Evolutionary conservation across 2,113 vertebrate species (phyloP).

Genomic region (Sterrhoptilus dennistouni): DNA sequence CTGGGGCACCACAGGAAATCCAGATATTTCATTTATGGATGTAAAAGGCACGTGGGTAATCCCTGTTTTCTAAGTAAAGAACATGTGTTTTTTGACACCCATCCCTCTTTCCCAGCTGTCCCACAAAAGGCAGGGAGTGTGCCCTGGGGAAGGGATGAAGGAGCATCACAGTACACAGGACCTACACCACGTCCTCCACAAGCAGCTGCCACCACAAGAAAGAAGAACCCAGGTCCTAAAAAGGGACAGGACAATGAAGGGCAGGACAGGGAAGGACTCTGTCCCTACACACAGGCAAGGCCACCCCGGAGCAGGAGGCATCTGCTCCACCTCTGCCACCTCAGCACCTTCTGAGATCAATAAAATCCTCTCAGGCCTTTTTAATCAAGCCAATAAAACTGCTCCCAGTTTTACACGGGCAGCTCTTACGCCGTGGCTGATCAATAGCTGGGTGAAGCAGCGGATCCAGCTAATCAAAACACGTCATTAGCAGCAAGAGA

Average conservation of each 20-base stretch:
- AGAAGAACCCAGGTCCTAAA: background rate
- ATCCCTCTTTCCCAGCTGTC: background rate
- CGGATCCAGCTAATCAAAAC: background rate
- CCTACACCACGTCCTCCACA: background rate
- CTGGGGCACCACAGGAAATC: background rate
- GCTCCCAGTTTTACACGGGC: background rate
- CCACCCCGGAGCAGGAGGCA: background rate
- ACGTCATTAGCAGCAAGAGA: background rate
- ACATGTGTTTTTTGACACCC: accelerated
- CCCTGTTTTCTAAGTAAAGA: background rate
- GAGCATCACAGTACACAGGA: accelerated
- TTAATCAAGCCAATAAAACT: background rate
- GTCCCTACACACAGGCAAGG: background rate
- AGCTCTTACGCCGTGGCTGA: background rate
- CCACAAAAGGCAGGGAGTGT: background rate
- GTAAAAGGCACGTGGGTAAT: background rate
- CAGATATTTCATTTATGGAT: background rate
- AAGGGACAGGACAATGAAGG: background rate
- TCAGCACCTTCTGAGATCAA: background rate
- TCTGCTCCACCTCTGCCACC: background rate
- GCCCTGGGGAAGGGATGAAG: background rate
- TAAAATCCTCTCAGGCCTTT: background rate
- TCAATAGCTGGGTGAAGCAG: background rate
- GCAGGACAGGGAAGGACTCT: background rate
- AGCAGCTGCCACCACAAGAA: background rate